These are phyloP conservation scores for Beris morrisii DNA, from an alignment of 2,888 invertebrate species.

Conservation along the genomic window DNA sequence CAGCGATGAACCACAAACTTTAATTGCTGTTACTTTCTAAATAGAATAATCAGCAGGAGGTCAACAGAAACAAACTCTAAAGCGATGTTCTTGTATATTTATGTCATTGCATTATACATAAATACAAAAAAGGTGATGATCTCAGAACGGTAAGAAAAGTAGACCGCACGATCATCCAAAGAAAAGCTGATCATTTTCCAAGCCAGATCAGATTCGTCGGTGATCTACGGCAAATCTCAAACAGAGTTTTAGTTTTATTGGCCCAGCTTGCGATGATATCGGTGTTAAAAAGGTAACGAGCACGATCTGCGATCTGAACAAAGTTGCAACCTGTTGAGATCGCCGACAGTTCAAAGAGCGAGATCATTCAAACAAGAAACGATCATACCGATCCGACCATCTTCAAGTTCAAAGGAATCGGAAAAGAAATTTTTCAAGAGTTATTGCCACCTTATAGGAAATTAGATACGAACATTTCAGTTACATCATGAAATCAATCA, in stretches of 20 bases:
- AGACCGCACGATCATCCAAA: not conserved
- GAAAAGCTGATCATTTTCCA: conserved; percentile 7
- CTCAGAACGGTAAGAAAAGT: not conserved
- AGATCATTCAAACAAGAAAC: conserved; percentile 9
- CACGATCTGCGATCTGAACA: not conserved
- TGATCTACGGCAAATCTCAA: conserved; percentile 20
- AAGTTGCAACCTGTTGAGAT: conserved; percentile 23
- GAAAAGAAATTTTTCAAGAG: conserved; percentile 18
- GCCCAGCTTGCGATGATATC: conserved; percentile 22
- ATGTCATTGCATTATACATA: conserved; percentile 25
- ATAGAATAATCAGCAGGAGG: conserved; percentile 21
- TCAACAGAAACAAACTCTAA: conserved; percentile 2
- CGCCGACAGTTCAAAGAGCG: conserved; percentile 24
- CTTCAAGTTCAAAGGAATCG: conserved; percentile 17
- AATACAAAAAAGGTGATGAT: conserved; percentile 12
- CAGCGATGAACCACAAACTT: not conserved
- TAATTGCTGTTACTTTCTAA: conserved; percentile 11
- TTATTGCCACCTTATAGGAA: conserved; percentile 4
- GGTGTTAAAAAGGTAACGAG: not conserved
- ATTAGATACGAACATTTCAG: conserved; percentile 18
- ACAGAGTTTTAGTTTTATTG: conserved; percentile 22
- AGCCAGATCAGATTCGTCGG: not conserved
- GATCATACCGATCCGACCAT: not conserved
- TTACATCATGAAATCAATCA: conserved; percentile 27
- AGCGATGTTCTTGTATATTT: conserved; percentile 1